Evolutionary conservation across 2,113 vertebrate species (phyloP).

Genomic region (Eulemur rufifrons): DNA sequence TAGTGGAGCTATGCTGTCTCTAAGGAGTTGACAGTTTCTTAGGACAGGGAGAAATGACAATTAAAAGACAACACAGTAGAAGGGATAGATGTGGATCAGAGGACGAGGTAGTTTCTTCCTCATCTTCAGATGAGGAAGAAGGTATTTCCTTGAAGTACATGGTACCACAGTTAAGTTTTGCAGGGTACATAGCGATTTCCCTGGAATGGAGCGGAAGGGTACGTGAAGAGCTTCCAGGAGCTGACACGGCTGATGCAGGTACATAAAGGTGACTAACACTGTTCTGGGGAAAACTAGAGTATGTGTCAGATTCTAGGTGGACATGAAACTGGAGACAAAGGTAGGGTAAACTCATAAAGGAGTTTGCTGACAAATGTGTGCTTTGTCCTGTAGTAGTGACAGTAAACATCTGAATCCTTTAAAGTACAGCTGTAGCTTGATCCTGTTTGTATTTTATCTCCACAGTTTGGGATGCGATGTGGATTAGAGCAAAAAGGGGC

Average conservation of each 20-base stretch:
- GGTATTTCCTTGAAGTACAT: neutral
- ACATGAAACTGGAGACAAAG: neutral
- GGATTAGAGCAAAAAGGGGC: neutral
- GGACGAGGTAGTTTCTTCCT: too few species aligned
- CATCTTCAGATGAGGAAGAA: neutral
- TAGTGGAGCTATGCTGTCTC: fast-evolving
- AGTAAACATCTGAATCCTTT: neutral
- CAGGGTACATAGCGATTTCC: neutral
- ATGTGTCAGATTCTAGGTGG: neutral
- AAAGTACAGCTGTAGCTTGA: neutral
- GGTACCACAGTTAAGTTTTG: neutral
- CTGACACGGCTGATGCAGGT: too few species aligned
- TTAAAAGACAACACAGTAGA: neutral
- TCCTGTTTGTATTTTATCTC: neutral
- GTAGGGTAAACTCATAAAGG: too few species aligned
- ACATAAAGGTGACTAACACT: neutral
- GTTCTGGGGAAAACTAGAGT: neutral
- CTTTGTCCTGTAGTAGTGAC: too few species aligned
- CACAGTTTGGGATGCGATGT: neutral
- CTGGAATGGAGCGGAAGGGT: fast-evolving
- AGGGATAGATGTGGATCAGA: neutral
- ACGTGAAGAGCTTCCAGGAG: neutral
- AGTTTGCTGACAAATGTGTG: neutral
- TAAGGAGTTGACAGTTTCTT: neutral
- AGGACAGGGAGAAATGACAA: neutral